Base-by-base conservation (phyloP, 2,797 vertebrate species). In the Sardinella longiceps region DNA sequence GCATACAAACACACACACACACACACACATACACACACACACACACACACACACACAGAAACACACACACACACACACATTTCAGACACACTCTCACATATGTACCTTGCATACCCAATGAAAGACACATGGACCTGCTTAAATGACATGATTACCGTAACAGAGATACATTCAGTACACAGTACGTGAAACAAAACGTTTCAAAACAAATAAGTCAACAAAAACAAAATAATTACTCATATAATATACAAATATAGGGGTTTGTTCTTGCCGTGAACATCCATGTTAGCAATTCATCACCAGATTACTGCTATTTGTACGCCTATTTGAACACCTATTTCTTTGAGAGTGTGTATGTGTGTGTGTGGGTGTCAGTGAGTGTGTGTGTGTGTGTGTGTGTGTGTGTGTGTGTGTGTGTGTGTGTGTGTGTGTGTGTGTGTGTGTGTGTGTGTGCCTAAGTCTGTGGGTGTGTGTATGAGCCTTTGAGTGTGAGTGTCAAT, bases 341-440 rank as follows among this genome's bases (percentile, higher is more conserved):
- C 56, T 18, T 53, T 23, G 51, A n/a, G n/a, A n/a, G n/a, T 58
- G 28, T 82, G 50, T 58, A 28, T 56, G 14, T n/a, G n/a, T n/a
- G n/a, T n/a, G n/a, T n/a, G n/a, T n/a, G n/a, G n/a, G n/a, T n/a
- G n/a, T n/a, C n/a, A n/a, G n/a, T n/a, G n/a, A n/a, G 33, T 60
- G 81, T 58, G 30, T 81, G 45, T 51, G 48, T 81, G 46, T 81
- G 46, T 81, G 28, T 53, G 45, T 81, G 80, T 81, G n/a, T 81
- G 48, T 81, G 48, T 81, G 45, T 45, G 0, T 48, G 23, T 28
- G 80, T 5, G 2, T 56, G 81, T 82, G 46, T 5, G n/a, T n/a
- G n/a, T n/a, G 33, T 60, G 81, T 58, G 30, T 81, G 45, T 51
- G 48, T 81, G 46, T 81, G 46, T 81, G 28, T 53, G 45, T 81